A percentile compares a stretch with the other conserved stretches of the same genome.
phyloP scores from a whole-genome alignment of 1,140 invertebrate genomes.

The Aricia agestis region DNA sequence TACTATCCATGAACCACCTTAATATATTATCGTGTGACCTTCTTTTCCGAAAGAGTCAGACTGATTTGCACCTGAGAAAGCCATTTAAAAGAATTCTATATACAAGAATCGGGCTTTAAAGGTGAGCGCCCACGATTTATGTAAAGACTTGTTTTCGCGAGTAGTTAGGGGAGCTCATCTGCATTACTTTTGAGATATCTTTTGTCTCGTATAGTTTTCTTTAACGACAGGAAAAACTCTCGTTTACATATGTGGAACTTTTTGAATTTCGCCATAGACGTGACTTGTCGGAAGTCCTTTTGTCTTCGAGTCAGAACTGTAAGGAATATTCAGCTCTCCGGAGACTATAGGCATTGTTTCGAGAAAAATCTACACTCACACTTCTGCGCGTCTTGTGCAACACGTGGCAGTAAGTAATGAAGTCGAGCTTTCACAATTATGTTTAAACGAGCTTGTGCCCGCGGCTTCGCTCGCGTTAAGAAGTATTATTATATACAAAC shows the following conservation, averaged over 20 bases:
- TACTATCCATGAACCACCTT: too few relatives aligned
- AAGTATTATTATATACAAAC: too few relatives aligned
- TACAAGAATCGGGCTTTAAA: too few relatives aligned
- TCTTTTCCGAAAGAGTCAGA: too few relatives aligned
- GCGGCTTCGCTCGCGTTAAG: too few relatives aligned
- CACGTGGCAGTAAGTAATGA: slow-evolving; percentile 68
- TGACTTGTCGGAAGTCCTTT: slow-evolving; percentile 72
- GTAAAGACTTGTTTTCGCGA: slow-evolving; percentile 75
- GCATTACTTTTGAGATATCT: slow-evolving; percentile 69
- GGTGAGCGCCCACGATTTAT: slow-evolving; percentile 73
- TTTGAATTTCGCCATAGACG: slow-evolving; percentile 73
- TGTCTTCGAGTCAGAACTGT: slow-evolving; percentile 70
- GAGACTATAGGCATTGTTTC: slow-evolving; percentile 61
- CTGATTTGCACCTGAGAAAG: too few relatives aligned
- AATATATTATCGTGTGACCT: too few relatives aligned
- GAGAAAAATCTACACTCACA: slow-evolving; percentile 64
- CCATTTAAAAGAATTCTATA: too few relatives aligned
- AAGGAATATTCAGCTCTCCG: slow-evolving; percentile 65
- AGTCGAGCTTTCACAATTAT: slow-evolving; percentile 33
- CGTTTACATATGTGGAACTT: slow-evolving; percentile 56
- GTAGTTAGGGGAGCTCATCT: slow-evolving; percentile 74
- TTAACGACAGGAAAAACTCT: slow-evolving; percentile 60
- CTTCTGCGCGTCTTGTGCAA: slow-evolving; percentile 54
- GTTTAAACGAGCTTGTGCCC: too few relatives aligned
- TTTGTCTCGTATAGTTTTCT: slow-evolving; percentile 70